A percentile compares a stretch with the other conserved stretches of the same genome.
These are phyloP conservation scores for Cryptoprocta ferox DNA, from an alignment of 2,797 vertebrate species.

Conservation along the genomic window DNA sequence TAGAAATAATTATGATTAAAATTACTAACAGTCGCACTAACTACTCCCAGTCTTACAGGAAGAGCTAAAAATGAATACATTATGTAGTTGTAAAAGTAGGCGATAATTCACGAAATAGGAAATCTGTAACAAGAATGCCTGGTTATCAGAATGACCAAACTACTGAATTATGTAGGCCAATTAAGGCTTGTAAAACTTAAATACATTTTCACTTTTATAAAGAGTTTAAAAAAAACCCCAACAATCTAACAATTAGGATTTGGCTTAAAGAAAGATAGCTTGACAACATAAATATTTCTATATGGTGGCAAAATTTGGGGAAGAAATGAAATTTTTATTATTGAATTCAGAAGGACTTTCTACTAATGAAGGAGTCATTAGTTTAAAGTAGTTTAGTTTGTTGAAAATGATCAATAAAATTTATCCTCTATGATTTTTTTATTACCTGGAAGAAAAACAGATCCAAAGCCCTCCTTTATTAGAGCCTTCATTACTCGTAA, in stretches of 20 bases:
- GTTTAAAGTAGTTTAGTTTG: conserved; percentile 38
- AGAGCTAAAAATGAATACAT: neutral
- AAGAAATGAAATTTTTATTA: conserved; percentile 32
- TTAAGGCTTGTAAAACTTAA: neutral
- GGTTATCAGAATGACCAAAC: neutral
- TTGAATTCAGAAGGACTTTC: conserved; percentile 16
- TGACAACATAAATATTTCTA: neutral
- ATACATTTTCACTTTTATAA: conserved; percentile 38
- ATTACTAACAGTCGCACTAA: conserved; percentile 9
- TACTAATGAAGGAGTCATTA: neutral
- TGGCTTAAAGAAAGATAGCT: neutral
- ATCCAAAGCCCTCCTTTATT: neutral
- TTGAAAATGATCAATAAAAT: neutral
- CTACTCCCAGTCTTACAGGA: neutral
- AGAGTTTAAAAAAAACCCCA: neutral
- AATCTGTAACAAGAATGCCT: conserved; percentile 1
- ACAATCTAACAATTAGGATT: neutral
- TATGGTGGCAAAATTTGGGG: neutral
- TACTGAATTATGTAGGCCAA: neutral
- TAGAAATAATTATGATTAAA: neutral
- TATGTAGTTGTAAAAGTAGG: neutral
- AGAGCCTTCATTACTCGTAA: neutral
- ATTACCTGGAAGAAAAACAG: conserved; percentile 5
- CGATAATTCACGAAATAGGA: conserved; percentile 16
- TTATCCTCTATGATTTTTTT: conserved; percentile 10